A percentile compares a stretch with the other conserved stretches of the same genome.
These are phyloP conservation scores for Spinus pinus DNA, from an alignment of 2,797 vertebrate genomes.

Conservation along the genomic window DNA sequence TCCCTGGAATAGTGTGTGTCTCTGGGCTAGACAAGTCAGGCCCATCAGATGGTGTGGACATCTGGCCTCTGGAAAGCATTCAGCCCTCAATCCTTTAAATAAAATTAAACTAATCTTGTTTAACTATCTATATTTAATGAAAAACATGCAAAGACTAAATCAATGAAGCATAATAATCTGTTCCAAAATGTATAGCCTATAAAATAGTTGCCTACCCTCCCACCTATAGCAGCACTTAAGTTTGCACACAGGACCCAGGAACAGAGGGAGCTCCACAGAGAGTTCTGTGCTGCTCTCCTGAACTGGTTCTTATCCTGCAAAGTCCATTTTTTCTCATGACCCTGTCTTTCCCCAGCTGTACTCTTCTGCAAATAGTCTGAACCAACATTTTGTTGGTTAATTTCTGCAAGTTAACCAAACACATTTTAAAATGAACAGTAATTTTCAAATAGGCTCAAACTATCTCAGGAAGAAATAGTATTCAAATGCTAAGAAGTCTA, in stretches of 20 bases:
- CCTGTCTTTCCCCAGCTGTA: not conserved
- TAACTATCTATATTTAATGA: not conserved
- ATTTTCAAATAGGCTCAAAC: not conserved
- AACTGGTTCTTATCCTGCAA: not conserved
- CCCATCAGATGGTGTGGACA: not conserved
- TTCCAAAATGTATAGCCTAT: not conserved
- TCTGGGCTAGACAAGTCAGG: not conserved
- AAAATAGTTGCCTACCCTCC: not conserved
- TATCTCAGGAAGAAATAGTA: not conserved
- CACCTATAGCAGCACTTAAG: not conserved
- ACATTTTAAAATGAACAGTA: not conserved
- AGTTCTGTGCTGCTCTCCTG: not conserved
- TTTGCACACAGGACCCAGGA: not conserved
- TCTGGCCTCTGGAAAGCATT: not conserved
- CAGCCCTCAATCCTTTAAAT: not conserved
- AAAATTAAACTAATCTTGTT: not conserved
- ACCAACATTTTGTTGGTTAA: not conserved
- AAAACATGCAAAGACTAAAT: not conserved
- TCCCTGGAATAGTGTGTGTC: not conserved
- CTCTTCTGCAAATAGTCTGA: not conserved
- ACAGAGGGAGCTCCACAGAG: not conserved
- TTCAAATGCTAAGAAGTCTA: not conserved
- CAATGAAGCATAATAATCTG: not conserved
- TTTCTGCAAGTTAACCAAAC: not conserved
- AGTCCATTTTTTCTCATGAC: not conserved